Evolutionary conservation across 2,888 invertebrate genomes (phyloP).

Genomic region (Cetonia aurata): DNA sequence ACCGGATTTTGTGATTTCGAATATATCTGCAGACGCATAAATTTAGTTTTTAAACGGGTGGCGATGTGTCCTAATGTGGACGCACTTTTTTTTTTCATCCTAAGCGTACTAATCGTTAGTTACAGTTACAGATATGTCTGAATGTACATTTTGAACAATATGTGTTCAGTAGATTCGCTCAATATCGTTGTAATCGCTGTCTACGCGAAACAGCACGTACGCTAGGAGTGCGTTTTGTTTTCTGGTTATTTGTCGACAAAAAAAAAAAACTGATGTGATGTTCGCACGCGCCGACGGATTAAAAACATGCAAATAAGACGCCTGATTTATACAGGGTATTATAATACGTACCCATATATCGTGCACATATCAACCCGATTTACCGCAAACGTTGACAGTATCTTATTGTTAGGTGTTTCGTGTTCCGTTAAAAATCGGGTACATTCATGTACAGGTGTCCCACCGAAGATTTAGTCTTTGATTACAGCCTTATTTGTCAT

Average conservation of each 20-base stretch:
- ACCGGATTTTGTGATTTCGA: constrained; percentile 6
- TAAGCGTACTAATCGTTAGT: neutral
- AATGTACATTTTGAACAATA: neutral
- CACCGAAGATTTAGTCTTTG: no score
- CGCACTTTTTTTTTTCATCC: neutral
- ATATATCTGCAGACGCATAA: constrained; percentile 6
- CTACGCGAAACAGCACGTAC: constrained; percentile 9
- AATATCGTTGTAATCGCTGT: constrained; percentile 10
- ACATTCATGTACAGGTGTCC: no score
- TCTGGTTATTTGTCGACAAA: neutral
- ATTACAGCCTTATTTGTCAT: no score
- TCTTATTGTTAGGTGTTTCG: no score
- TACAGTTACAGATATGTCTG: neutral
- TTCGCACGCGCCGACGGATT: neutral
- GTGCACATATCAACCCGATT: no score
- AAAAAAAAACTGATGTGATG: neutral
- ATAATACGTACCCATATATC: no score
- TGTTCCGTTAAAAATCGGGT: no score
- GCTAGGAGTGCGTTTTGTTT: neutral
- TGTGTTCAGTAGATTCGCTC: neutral
- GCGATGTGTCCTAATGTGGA: constrained; percentile 1
- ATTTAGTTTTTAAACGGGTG: constrained; percentile 5
- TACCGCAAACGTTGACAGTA: no score
- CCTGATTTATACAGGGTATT: no score
- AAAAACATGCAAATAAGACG: no score